Percentiles rank a stretch among this genome's conserved stretches.
Evolutionary conservation across 2,113 vertebrate species (phyloP).

Genomic region (Oenanthe melanoleuca): DNA sequence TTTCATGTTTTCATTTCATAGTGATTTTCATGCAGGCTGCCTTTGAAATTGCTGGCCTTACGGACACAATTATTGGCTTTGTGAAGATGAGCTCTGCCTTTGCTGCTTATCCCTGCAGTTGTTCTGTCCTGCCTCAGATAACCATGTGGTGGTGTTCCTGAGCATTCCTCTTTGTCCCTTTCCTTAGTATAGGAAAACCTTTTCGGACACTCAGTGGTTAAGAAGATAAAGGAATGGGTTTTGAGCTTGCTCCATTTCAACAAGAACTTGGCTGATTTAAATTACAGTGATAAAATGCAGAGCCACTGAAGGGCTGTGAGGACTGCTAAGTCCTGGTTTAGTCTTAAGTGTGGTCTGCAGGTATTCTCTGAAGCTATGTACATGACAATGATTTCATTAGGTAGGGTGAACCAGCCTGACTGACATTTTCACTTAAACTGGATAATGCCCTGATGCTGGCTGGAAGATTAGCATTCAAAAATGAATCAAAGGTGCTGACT

Average conservation of each 20-base stretch:
- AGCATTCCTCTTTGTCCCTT: background rate
- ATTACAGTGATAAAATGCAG: background rate
- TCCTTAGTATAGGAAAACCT: background rate
- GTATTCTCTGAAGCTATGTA: background rate
- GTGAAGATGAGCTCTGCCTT: background rate
- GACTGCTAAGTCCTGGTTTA: background rate
- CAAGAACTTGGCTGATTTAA: background rate
- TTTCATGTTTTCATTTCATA: background rate
- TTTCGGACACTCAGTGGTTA: background rate
- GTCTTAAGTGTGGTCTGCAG: background rate
- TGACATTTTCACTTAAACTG: background rate
- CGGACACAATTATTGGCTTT: background rate
- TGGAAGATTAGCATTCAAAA: background rate
- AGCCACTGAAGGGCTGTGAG: background rate
- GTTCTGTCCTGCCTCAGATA: background rate
- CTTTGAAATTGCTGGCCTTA: background rate
- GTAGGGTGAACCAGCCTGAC: background rate
- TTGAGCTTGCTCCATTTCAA: background rate
- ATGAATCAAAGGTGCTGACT: background rate
- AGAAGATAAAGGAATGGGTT: background rate
- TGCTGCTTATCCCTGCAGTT: background rate
- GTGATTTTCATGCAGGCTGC: constrained; percentile 2
- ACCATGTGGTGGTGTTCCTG: background rate
- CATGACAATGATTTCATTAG: background rate
- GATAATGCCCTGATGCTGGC: background rate